Evolutionary conservation across 2,797 vertebrate genomes (phyloP).

Genomic region (Sphenodon punctatus): DNA sequence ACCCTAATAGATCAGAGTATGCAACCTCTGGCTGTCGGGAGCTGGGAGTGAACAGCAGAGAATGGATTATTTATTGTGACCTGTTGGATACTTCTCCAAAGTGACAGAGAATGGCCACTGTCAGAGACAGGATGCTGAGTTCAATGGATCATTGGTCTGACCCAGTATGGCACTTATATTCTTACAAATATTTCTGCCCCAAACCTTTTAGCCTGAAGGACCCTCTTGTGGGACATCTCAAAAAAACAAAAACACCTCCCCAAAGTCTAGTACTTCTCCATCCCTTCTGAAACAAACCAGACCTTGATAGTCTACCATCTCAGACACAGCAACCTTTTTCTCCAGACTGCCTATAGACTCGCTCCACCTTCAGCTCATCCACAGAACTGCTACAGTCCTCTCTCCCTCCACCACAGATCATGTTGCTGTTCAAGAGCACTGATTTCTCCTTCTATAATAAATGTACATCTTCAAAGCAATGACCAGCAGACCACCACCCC

Average conservation of each 20-base stretch:
- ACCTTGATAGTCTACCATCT: background rate
- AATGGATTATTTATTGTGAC: no score
- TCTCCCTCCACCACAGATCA: no score
- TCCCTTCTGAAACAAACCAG: background rate
- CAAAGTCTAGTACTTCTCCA: background rate
- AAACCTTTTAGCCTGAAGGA: background rate
- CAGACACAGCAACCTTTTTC: background rate
- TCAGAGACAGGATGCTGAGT: no score
- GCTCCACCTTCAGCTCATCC: background rate
- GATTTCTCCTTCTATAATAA: no score
- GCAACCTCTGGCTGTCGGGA: no score
- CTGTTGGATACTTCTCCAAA: no score
- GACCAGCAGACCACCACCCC: background rate
- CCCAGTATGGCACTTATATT: no score
- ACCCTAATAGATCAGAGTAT: no score
- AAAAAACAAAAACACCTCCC: no score
- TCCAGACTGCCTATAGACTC: background rate
- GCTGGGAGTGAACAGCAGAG: no score
- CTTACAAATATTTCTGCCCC: background rate
- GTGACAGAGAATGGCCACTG: no score
- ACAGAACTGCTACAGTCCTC: background rate
- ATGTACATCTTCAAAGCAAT: background rate
- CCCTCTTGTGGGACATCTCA: background rate
- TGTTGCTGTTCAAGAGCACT: background rate
- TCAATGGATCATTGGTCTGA: no score